Conservation (phyloP, 2,888 invertebrate species). For the Drosophila limbata region DNA sequence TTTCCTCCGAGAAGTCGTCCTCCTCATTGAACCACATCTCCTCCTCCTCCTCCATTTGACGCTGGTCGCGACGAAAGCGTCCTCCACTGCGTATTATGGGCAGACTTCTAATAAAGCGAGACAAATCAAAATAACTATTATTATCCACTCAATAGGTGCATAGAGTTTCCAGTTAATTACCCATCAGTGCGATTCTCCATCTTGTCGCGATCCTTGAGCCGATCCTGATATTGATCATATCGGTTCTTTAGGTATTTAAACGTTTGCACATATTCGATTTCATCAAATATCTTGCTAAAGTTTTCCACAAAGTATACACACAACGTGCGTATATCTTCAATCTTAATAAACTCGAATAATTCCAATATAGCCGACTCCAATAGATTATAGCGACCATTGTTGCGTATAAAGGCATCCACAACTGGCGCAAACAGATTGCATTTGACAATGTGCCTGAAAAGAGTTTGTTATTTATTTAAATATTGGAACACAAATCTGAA, state of each 20-base stretch:
- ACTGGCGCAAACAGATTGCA: constrained; percentile 98
- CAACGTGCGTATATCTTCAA: constrained; percentile 95
- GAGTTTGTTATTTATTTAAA: no score
- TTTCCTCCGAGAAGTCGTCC: constrained; percentile 94
- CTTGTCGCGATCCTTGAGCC: constrained; percentile 94
- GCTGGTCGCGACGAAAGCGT: constrained; percentile 95
- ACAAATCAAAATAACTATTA: constrained; percentile 1
- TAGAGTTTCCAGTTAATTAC: constrained; percentile 83
- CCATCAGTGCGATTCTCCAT: constrained; percentile 87
- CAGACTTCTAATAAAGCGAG: constrained; percentile 69
- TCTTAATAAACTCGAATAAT: constrained; percentile 99
- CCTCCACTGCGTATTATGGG: constrained; percentile 90
- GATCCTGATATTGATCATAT: constrained; percentile 96
- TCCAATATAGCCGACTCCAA: constrained; percentile 99
- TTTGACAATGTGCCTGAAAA: constrained; percentile 93
- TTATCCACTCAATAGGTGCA: background rate
- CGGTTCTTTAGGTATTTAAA: constrained; percentile 95
- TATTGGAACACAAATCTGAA: no score
- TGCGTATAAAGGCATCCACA: constrained; percentile 97
- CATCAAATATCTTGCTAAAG: constrained; percentile 96
- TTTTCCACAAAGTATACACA: constrained; percentile 98
- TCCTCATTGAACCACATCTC: constrained; percentile 99
- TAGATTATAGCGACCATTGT: constrained; percentile 99
- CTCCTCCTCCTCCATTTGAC: constrained; percentile 98
- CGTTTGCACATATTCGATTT: constrained; percentile 98